Base-by-base conservation (phyloP, 2,113 vertebrate genomes). In the Cyanoderma ruficeps region DNA sequence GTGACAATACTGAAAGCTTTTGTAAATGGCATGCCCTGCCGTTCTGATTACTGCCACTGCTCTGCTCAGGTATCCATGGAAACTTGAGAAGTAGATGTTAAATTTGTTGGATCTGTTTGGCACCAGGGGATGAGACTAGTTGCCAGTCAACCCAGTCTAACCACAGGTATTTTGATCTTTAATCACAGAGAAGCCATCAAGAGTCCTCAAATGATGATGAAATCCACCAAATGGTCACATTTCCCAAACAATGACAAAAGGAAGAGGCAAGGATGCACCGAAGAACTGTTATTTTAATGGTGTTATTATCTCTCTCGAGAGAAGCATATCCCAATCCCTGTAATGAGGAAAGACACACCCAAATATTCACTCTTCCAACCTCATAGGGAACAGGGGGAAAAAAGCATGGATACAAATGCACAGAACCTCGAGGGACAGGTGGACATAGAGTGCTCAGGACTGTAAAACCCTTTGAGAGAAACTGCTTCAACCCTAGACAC, bases 61-160 rank as follows among this genome's bases (percentile, higher is more conserved):
- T 96, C 90, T n/a, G n/a, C 79, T 55, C 80, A 97, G 96, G 97
- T 97, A 96, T 92, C 97, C 96, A 97, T 97, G 96, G 97, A 97
- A 97, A 97, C 97, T 92, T 93, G 81, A 87, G 94, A 89, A 86
- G 93, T 70, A 92, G 86, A 96, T 96, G 97, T 92, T 96, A 91
- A 60, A 97, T 96, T 65, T 93, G 86, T 59, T 92, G 76, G 69
- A 89, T 87, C 67, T 91, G 68, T 78, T 91, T 83, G 84, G 93
- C 69, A 94, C 44, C 49, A 86, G 70, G 39, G 68, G 84, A 87
- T 7, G 31, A 80, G 86, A 61, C 57, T 85, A 77, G 61, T 15
- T 93, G 46, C 63, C 82, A 84, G 72, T 76, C 72, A 90, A 56
- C 41, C 79, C 61, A 53, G 65, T 52, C n/a, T 37, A 94, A 84